Base-by-base conservation (phyloP, 2,888 invertebrate species). In the Tuta absoluta region DNA sequence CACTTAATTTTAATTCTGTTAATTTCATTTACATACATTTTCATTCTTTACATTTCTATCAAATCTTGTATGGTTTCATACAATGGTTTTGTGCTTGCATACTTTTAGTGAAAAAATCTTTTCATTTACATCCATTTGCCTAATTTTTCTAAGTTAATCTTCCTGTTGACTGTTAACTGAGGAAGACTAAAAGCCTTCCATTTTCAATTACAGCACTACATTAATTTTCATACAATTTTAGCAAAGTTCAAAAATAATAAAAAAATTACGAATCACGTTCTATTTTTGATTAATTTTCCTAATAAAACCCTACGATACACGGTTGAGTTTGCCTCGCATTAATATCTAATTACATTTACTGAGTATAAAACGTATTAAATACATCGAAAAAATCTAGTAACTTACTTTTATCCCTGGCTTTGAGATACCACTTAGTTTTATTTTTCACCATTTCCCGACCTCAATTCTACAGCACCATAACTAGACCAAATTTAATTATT, bases 331-430 rank as follows among this genome's bases (percentile, higher is more conserved):
- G 79, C 75, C 79, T 84, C 82, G 80, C 79, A 78, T 80, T 82
- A 71, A 73, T 76, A 77, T 69, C 86, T 88, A 85, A 82, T 82
- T 85, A 87, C 78, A 84, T 82, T 62, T 85, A 86, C 77, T 81
- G 87, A 87, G 89, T 90, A 89, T 82, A 89, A 89, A 89, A 89
- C 85, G 86, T 88, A 86, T 88, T 82, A 89, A 89, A 89, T 89
- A 89, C 86, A 85, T 87, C 84, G 82, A 87, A 87, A 90, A 86
- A 78, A 83, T 84, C 85, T 84, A 84, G 75, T 81, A 75, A 81
- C 75, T 80, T 80, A 84, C 78, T n/a, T n/a, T n/a, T 74, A 77
- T 77, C 77, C 73, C 69, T 75, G 75, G 72, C 70, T 70, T 74
- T 79, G 82, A 80, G 77, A 81, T 81, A 83, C 78, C 76, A 81